Evolutionary conservation across 1,140 invertebrate species (phyloP).

Genomic region (Habropoda laboriosa): DNA sequence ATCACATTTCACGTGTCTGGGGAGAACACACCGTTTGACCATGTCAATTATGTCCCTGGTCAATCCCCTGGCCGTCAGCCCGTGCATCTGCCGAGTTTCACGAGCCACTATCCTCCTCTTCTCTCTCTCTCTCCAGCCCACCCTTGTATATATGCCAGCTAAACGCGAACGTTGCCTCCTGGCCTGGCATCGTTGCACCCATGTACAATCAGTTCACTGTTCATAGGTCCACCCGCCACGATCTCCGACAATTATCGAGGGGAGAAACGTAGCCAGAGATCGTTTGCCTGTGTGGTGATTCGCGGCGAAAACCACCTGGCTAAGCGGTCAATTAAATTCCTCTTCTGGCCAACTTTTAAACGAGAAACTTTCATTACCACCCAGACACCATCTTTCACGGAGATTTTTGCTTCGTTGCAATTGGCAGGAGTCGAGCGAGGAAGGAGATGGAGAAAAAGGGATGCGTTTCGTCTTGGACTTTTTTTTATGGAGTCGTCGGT

Average conservation of each 20-base stretch:
- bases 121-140: neutral
- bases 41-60: constrained; percentile 66
- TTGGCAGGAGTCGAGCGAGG: too few species aligned
- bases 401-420: too few species aligned
- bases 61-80: constrained; percentile 59
- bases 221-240: constrained; percentile 57
- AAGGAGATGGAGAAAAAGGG: too few species aligned
- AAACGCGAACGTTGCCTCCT: constrained; percentile 53
- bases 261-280: neutral
- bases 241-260: constrained; percentile 61
- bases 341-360: constrained; percentile 35
- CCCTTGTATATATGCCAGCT: constrained; percentile 25
- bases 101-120: constrained; percentile 47
- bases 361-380: too few species aligned
- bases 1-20: constrained; percentile 61
- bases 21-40: constrained; percentile 64
- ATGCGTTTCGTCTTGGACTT: too few species aligned
- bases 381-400: too few species aligned
- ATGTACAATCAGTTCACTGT: constrained; percentile 63
- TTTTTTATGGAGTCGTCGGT: too few species aligned
- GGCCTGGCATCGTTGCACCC: constrained; percentile 35
- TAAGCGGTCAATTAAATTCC: constrained; percentile 51
- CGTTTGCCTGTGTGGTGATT: neutral
- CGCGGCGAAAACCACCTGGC: neutral
- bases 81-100: constrained; percentile 66